These are phyloP conservation scores for Otis tarda DNA, from an alignment of 2,113 vertebrate species.

Conservation along the genomic window DNA sequence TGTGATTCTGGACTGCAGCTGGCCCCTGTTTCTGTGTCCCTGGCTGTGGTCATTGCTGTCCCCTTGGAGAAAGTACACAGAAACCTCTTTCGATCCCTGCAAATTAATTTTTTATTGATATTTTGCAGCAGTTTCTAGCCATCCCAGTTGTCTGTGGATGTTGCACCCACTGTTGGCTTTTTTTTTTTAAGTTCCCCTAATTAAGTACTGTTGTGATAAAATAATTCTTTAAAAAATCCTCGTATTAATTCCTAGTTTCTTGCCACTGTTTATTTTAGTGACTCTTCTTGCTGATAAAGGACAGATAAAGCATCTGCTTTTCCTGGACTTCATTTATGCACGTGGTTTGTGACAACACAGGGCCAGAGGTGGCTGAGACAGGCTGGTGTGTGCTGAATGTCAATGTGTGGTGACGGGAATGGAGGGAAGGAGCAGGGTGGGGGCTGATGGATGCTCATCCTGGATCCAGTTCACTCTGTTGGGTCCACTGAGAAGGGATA, in stretches of 20 bases:
- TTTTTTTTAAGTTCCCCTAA: background rate
- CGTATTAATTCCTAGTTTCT: background rate
- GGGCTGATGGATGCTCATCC: background rate
- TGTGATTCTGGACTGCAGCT: background rate
- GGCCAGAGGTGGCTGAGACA: background rate
- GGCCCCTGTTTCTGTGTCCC: background rate
- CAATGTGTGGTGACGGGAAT: accelerated
- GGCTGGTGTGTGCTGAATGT: background rate
- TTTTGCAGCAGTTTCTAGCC: background rate
- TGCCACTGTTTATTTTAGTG: background rate
- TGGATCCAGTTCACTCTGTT: background rate
- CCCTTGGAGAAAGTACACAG: background rate
- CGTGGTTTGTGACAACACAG: background rate
- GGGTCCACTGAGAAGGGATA: background rate
- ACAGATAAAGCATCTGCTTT: background rate
- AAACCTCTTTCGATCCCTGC: background rate
- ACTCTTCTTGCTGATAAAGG: background rate
- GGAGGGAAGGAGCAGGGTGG: background rate
- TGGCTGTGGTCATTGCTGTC: background rate
- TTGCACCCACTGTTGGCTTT: background rate
- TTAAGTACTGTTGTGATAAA: background rate
- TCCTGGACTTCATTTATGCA: background rate
- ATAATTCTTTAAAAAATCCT: background rate
- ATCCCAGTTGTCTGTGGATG: too few relatives aligned
- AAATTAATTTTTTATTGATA: background rate